Base-by-base conservation (phyloP, 2,888 invertebrate genomes). In the Volucella inanis region DNA sequence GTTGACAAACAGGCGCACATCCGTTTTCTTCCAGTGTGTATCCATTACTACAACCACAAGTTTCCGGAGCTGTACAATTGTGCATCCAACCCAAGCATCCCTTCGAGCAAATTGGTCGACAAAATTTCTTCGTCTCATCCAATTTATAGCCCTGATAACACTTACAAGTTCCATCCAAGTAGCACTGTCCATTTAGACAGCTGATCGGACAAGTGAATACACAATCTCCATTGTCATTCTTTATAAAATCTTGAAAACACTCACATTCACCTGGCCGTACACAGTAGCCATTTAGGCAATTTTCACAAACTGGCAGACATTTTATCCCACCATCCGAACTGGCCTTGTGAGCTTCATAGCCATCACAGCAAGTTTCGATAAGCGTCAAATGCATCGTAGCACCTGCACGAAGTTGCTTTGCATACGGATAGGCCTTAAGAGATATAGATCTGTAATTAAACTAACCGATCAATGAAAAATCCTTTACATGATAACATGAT, bases 321-420 rank as follows among this genome's bases (percentile, higher is more conserved):
- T 86, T 64, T 0, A 88, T 89, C 2, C 84, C 87, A 12, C 89
- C 89, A 2, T 89, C 89, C 6, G 83, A 86, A 15, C 89, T 85
- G 50, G 89, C 83, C 0, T 89, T 88, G 11, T 88, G 87, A 11
- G 89, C 76, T 14, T 74, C 87, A 79, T 94, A 96, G n/a, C 96
- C 96, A 0, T 93, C 93, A 89, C 96, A 96, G 89, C 96, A 96
- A 43, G 94, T 93, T 85, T 94, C 93, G 88, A 95, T 94, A 65
- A 93, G 93, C 87, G 94, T 94, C 74, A 94, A 92, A 31, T 94
- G 93, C 12, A 94, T 92, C 14, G 93, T 91, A 0, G 94, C 81
- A 47, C 91, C 90, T 31, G 87, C 65, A 57, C 90, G 90, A 14
- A 89, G 88, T 31, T 79, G 57, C 12, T 85, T 87, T 1, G 89